Evolutionary conservation across 2,888 invertebrate species (phyloP), one percentile per base, ranked within the genome.

Genomic region (Drosophila koepferae): DNA sequence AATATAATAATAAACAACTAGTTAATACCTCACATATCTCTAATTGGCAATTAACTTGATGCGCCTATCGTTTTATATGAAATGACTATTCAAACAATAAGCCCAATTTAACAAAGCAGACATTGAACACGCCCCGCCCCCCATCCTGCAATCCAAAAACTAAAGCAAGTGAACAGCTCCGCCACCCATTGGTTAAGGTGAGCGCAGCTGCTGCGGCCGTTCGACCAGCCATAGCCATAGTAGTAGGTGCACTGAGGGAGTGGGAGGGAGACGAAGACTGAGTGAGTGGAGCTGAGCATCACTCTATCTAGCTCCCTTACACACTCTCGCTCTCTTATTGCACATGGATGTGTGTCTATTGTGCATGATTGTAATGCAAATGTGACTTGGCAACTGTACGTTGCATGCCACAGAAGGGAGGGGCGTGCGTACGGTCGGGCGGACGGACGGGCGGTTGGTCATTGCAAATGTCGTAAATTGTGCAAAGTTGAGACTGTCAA

Each of bases 401-500:
- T 31, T 48, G 46, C 49, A 36, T 36, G 34, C 46, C 36, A 48
- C 46, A 48, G 28, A n/a, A 16, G 40, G 23, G 14, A 0, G 41
- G n/a, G n/a, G n/a, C n/a, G n/a, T n/a, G n/a, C 16, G 16, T 36
- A 16, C n/a, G 43, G 14, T 16, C 4, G 41, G 36, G n/a, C 16
- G 14, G 20, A 16, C 20, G 48, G 16, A n/a, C 4, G 41, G 48
- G 14, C 48, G 56, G 34, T 46, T 18, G 38, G 14, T 18, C 8
- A 7, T 46, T 8, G 58, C 54, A 71, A 81, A 69, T 58, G 67
- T 78, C 71, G 80, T 80, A 80, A 80, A 78, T 82, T 80, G 77
- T 80, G 77, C 67, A 80, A 76, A 82, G 83, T 80, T 82, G 76
- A 71, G 69, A 73, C 81, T 82, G 83, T 81, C 83, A 82, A 82